Percentiles rank a stretch among this genome's conserved stretches.
Conservation (phyloP, 2,113 vertebrate species). For the Ptyas mucosa region DNA sequence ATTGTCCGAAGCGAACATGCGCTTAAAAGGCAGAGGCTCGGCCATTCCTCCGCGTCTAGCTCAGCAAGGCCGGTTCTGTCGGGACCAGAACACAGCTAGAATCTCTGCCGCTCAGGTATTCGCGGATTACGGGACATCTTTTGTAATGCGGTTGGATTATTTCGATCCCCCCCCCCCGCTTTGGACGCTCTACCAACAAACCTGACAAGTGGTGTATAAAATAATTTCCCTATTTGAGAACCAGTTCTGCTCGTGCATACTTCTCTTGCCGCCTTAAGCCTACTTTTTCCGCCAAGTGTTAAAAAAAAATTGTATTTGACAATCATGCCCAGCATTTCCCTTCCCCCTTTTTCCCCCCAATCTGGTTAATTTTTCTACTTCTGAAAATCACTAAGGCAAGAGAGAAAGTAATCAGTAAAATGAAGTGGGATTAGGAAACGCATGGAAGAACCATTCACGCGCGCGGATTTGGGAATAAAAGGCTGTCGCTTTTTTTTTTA, state of each 20-base stretch:
- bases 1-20: constrained; percentile 31
- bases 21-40: constrained; percentile 48
- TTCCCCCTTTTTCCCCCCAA: background rate
- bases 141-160: background rate
- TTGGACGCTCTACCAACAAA: background rate
- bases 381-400: background rate
- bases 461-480: background rate
- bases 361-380: background rate
- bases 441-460: background rate
- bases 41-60: background rate
- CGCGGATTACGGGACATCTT: background rate
- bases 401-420: background rate
- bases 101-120: constrained; percentile 1
- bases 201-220: background rate
- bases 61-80: background rate
- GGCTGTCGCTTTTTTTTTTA: background rate
- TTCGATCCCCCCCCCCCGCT: background rate
- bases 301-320: background rate
- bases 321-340: background rate
- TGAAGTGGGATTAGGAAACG: background rate
- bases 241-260: background rate
- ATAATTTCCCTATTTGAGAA: background rate
- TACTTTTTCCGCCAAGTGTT: background rate
- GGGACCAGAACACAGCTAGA: background rate
- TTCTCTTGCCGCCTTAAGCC: background rate